phyloP scores from a whole-genome alignment of 2,113 vertebrate genomes.

The Cnemophilus loriae region DNA sequence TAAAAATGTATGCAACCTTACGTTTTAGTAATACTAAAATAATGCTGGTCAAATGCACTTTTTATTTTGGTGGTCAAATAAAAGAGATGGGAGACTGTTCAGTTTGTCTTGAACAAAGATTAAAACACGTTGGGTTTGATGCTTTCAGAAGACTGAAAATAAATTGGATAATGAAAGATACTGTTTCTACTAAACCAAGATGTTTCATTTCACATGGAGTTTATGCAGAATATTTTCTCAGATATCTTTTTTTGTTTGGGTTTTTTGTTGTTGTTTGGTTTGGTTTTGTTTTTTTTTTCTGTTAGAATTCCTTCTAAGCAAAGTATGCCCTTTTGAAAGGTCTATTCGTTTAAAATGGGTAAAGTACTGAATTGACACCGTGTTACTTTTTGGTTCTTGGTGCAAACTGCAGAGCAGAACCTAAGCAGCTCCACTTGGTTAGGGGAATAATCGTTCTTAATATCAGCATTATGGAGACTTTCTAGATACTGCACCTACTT shows the following conservation, averaged over 20 bases:
- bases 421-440: background rate
- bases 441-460: background rate
- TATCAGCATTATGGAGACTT: background rate
- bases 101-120: background rate
- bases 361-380: background rate
- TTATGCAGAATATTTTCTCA: background rate
- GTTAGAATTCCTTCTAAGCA: background rate
- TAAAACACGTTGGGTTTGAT: fast-evolving
- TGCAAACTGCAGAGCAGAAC: background rate
- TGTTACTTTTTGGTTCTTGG: background rate
- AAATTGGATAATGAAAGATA: background rate
- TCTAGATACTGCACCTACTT: background rate
- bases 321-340: background rate
- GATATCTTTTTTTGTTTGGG: background rate
- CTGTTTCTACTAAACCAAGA: background rate
- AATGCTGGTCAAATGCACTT: background rate
- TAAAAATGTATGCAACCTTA: background rate
- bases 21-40: background rate
- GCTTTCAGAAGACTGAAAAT: background rate
- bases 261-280: background rate
- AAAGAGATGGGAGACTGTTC: background rate
- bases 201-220: background rate
- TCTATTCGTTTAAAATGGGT: background rate
- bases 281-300: background rate
- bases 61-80: background rate